Evolutionary conservation across 2,113 vertebrate genomes (phyloP).

Genomic region (Bostrychus sinensis): DNA sequence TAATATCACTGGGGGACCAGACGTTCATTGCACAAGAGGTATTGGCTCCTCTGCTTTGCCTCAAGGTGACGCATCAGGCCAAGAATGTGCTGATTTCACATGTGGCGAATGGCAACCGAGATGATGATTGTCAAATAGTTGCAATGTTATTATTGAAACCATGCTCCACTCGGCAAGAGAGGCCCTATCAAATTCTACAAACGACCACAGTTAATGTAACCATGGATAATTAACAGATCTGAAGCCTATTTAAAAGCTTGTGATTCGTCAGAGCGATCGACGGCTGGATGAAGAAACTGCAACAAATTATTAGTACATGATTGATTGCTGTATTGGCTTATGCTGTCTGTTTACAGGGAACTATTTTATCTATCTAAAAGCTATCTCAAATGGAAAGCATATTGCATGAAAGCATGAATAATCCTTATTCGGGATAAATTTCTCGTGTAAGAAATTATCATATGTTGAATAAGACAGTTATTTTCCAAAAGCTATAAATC

Average conservation of each 20-base stretch:
- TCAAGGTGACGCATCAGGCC: slow-evolving; percentile 57
- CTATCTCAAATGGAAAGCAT: slow-evolving; percentile 3
- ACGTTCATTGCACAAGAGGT: slow-evolving; percentile 54
- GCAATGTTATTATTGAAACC: slow-evolving; percentile 74
- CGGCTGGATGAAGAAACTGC: slow-evolving; percentile 38
- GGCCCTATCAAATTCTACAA: slow-evolving; percentile 31
- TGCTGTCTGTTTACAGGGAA: slow-evolving; percentile 28
- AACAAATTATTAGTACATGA: slow-evolving; percentile 24
- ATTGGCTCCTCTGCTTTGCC: slow-evolving; percentile 44
- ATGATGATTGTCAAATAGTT: slow-evolving; percentile 66
- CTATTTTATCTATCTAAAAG: slow-evolving; percentile 8
- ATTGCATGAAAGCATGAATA: slow-evolving; percentile 25
- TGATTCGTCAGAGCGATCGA: slow-evolving; percentile 51
- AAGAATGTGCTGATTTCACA: slow-evolving; percentile 73
- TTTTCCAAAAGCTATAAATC: slow-evolving; percentile 43
- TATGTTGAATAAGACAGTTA: slow-evolving; percentile 60
- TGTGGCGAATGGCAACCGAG: slow-evolving; percentile 69
- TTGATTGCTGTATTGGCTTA: slow-evolving; percentile 18
- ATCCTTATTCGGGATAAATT: slow-evolving; percentile 35
- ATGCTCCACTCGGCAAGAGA: slow-evolving; percentile 66
- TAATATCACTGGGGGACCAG: slow-evolving; percentile 29
- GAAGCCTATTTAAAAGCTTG: slow-evolving; percentile 56
- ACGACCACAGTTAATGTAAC: slow-evolving; percentile 55
- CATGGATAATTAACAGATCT: slow-evolving; percentile 59
- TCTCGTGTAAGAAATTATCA: slow-evolving; percentile 49